Evolutionary conservation across 2,113 vertebrate species (phyloP).

Genomic region (Ptilonorhynchus violaceus): DNA sequence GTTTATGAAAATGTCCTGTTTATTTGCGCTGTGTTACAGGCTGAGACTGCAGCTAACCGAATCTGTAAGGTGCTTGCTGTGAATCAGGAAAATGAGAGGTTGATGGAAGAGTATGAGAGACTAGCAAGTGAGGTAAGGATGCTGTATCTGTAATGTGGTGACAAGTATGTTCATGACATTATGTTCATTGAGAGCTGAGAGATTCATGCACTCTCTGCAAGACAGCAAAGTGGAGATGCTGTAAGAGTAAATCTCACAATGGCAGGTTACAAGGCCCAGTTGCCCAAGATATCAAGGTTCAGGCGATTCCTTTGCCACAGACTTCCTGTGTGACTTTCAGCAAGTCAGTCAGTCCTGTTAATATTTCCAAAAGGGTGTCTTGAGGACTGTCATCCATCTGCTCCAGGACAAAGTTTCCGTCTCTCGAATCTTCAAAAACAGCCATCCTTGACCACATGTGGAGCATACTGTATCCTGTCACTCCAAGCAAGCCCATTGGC

Average conservation of each 20-base stretch:
- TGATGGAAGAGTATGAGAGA: slow-evolving; percentile 98
- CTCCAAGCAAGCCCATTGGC: background rate
- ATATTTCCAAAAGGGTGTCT: background rate
- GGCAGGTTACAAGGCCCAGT: background rate
- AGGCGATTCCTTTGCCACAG: background rate
- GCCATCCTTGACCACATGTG: background rate
- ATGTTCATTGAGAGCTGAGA: background rate
- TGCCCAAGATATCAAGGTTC: background rate
- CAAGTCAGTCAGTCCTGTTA: background rate
- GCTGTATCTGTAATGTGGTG: background rate
- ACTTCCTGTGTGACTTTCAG: background rate
- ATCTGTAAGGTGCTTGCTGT: slow-evolving; percentile 98
- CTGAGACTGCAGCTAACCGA: slow-evolving; percentile 97
- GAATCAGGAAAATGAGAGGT: slow-evolving; percentile 98
- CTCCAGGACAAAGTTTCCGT: background rate
- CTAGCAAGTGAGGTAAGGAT: slow-evolving; percentile 94
- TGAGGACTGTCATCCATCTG: background rate
- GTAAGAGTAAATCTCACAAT: background rate
- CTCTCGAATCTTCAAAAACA: background rate
- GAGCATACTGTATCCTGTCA: background rate
- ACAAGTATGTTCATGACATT: background rate
- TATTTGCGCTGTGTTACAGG: slow-evolving; percentile 79
- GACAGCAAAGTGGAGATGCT: background rate
- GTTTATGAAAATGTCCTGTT: slow-evolving; percentile 12
- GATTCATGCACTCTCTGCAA: background rate